Base-by-base conservation (phyloP, 1,140 invertebrate species). In the Drosophila gunungcola region DNA sequence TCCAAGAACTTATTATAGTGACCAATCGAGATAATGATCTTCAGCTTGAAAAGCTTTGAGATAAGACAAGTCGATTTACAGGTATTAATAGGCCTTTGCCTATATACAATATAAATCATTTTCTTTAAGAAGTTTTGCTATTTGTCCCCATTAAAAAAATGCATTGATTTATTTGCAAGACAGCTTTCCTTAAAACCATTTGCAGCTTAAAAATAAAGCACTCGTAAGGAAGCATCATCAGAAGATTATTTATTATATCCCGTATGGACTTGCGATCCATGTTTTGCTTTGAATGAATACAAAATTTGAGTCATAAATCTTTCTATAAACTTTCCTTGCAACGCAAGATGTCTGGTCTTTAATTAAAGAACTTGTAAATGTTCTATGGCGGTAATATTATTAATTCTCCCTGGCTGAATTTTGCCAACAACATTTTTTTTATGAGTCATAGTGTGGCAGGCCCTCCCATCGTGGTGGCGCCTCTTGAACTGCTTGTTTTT, bases 361-460 rank as follows among this genome's bases (percentile, higher is more conserved):
- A 27, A 34, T 63, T 63, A 12, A 13, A 6, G 32, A 16, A 43
- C 32, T 36, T 10, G 21, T 27, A 11, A 6, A 36, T n/a, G 29
- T 16, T 58, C 5, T 60, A 10, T 43, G 39, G n/a, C 5, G 29
- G 21, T 10, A 4, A 13, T n/a, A 43, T 29, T 46, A 45, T 61
- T 10, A 13, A 43, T 42, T 25, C 34, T 45, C 13, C 55, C 13
- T 27, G 29, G 4, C 3, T 3, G 49, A 52, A 52, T 52, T 52
- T 12, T n/a, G n/a, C 21, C 58, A 12, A 41, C 2, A 62, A 21
- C 16, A 21, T 21, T 21, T 21, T 46, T 62, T 34, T 27, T 36
- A 48, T 58, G 69, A 60, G 21, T 69, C 57, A 61, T 53, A 11
- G 34, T 61, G 29, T 69, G 36, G 25, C 13, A 32, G 65, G 29